Percentiles rank a stretch among this genome's conserved stretches.
Evolutionary conservation across 1,140 invertebrate genomes (phyloP).

Genomic region (Calosoma granatense): DNA sequence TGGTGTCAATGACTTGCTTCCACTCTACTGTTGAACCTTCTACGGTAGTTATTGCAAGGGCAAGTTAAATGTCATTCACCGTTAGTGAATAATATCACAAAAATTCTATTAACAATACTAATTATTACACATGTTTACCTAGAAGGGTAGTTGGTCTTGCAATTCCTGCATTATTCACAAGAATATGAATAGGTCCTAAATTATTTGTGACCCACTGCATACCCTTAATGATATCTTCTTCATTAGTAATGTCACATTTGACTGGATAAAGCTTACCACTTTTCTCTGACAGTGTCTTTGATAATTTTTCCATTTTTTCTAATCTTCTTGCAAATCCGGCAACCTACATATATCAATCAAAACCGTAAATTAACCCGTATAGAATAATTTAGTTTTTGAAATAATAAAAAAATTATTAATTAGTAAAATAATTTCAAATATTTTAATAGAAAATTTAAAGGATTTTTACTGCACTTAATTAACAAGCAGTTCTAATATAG

Average conservation of each 20-base stretch:
- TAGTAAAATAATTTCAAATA: too few species aligned
- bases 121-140: constrained; percentile 27
- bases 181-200: constrained; percentile 50
- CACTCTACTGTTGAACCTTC: constrained; percentile 32
- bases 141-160: constrained; percentile 10
- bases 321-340: constrained; percentile 55
- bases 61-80: constrained; percentile 40
- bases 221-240: constrained; percentile 47
- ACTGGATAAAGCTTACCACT: constrained; percentile 26
- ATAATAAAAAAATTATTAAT: too few species aligned
- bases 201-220: constrained; percentile 47
- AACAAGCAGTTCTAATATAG: too few species aligned
- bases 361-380: too few species aligned
- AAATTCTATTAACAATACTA: constrained; percentile 44
- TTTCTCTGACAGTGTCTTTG: constrained; percentile 15
- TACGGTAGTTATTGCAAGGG: constrained; percentile 39
- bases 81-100: constrained; percentile 41
- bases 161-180: constrained; percentile 59
- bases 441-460: too few species aligned
- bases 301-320: constrained; percentile 40
- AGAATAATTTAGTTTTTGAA: too few species aligned
- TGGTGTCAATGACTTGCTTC: constrained; percentile 49
- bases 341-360: too few species aligned
- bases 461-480: too few species aligned
- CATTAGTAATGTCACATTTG: constrained; percentile 49